Percentiles rank a stretch among this genome's conserved stretches.
Evolutionary conservation across 2,888 invertebrate species (phyloP).

Genomic region (Tetragnatha montana): DNA sequence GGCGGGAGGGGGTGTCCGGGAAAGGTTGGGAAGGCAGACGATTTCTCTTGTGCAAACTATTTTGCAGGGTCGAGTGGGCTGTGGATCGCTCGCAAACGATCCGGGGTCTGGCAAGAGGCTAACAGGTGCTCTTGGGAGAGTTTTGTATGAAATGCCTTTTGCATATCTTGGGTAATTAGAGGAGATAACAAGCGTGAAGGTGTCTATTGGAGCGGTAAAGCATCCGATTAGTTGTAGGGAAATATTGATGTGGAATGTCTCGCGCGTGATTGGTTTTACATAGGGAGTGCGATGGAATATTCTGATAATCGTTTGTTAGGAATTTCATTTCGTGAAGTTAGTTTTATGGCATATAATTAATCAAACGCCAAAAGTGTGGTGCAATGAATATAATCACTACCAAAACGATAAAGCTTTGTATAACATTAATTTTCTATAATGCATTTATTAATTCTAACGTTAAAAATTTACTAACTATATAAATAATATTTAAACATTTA

Average conservation of each 20-base stretch:
- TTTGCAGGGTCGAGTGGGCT: constrained; percentile 27
- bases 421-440: no score
- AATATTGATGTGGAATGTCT: constrained; percentile 6
- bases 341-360: no score
- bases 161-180: neutral
- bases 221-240: neutral
- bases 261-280: neutral
- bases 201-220: neutral
- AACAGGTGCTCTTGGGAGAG: neutral
- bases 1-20: neutral
- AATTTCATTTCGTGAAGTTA: no score
- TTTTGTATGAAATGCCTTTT: neutral
- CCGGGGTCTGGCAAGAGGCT: no score
- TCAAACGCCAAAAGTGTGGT: no score
- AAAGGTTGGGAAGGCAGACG: constrained; percentile 4
- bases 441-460: no score
- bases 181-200: neutral
- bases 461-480: no score
- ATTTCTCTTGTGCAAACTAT: constrained; percentile 29
- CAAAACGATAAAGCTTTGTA: no score
- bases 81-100: constrained; percentile 5
- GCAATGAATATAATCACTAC: no score
- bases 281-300: no score
- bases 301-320: no score
- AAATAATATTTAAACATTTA: no score